phyloP scores from a whole-genome alignment of 2,888 invertebrate genomes.

The Neoaliturus tenellus region DNA sequence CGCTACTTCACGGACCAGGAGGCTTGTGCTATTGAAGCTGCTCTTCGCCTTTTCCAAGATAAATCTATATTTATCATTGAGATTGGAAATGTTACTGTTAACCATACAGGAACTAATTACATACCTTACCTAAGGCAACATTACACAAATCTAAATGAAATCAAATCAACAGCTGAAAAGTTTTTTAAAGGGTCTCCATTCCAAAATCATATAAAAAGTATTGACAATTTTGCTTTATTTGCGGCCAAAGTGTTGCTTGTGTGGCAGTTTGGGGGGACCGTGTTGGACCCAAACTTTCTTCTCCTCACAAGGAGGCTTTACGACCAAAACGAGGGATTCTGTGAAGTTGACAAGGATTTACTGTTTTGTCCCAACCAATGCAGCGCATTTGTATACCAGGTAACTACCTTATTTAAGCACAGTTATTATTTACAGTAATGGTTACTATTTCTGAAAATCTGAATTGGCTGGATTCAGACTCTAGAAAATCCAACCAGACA shows the following conservation, averaged over 20 bases:
- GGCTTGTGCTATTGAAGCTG: constrained; percentile 60
- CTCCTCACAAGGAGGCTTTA: constrained; percentile 41
- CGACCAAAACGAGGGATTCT: constrained; percentile 51
- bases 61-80: constrained; percentile 58
- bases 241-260: constrained; percentile 56
- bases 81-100: constrained; percentile 23
- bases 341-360: constrained; percentile 59
- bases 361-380: constrained; percentile 61
- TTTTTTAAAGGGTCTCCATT: constrained; percentile 57
- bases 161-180: constrained; percentile 50
- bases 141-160: constrained; percentile 56
- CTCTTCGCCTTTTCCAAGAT: constrained; percentile 50
- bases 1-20: constrained; percentile 43
- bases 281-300: constrained; percentile 53
- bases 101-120: constrained; percentile 2
- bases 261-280: constrained; percentile 60
- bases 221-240: constrained; percentile 24
- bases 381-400: constrained; percentile 58
- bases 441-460: no score
- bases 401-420: not conserved
- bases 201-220: constrained; percentile 23
- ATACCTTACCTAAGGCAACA: constrained; percentile 43
- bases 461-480: no score
- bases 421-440: no score
- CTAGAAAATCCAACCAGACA: no score